Conservation (phyloP, 2,888 invertebrate genomes). For the Pinctada fucata region DNA sequence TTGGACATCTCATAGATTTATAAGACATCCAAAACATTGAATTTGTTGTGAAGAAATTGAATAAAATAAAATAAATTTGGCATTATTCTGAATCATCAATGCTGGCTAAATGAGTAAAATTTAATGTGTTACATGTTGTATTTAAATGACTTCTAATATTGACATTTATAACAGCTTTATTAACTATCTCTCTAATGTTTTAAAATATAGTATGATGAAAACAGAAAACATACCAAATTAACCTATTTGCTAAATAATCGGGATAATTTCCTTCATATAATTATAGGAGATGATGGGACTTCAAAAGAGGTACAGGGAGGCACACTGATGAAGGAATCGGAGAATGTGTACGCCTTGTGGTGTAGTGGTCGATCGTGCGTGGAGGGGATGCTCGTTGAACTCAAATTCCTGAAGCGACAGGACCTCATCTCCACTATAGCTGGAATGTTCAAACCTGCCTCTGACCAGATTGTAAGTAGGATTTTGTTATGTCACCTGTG, state of each 20-base stretch:
- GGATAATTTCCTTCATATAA: background rate
- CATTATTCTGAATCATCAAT: no score
- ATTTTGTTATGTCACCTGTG: background rate
- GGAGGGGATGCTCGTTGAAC: constrained; percentile 96
- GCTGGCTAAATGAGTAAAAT: no score
- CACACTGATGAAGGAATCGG: constrained; percentile 93
- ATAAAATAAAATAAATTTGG: no score
- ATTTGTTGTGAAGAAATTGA: no score
- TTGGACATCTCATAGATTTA: no score
- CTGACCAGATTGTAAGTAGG: constrained; percentile 86
- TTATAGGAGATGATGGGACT: constrained; percentile 88
- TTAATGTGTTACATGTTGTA: no score
- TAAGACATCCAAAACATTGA: no score
- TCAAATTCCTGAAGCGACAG: constrained; percentile 95
- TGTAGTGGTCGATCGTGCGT: constrained; percentile 96
- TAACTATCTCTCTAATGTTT: no score
- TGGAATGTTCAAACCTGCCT: constrained; percentile 88
- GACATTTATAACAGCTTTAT: no score
- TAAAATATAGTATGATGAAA: background rate
- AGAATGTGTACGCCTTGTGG: constrained; percentile 95
- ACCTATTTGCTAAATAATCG: background rate
- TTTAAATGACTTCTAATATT: no score
- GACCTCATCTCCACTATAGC: constrained; percentile 92
- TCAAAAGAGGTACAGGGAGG: constrained; percentile 78
- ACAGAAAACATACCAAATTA: background rate